phyloP scores from a whole-genome alignment of 2,113 vertebrate genomes.

The Sceloporus tristichus region DNA sequence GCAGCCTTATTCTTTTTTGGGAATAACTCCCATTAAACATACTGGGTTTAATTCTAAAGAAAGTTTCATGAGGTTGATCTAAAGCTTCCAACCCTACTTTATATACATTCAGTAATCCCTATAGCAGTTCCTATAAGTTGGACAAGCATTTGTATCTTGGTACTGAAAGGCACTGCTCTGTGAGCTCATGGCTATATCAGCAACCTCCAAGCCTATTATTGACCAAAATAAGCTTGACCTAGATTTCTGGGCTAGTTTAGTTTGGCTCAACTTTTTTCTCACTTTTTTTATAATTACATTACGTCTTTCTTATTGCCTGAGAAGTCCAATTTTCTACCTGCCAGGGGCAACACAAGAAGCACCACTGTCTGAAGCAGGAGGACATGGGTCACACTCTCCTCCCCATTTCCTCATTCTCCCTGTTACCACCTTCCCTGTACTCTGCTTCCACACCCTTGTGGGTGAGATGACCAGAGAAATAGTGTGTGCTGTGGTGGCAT shows the following conservation, averaged over 20 bases:
- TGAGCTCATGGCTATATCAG: neutral
- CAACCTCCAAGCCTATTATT: no score
- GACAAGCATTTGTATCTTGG: neutral
- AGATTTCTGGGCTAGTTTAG: neutral
- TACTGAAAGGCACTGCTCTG: neutral
- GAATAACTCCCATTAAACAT: neutral
- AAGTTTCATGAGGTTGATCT: neutral
- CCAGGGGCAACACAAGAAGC: no score
- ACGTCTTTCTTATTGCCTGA: no score
- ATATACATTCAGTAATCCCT: neutral
- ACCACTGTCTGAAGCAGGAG: no score
- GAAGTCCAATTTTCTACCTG: no score
- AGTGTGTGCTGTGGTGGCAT: no score
- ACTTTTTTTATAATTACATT: neutral
- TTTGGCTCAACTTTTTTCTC: neutral
- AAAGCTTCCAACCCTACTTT: neutral
- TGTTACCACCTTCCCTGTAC: neutral
- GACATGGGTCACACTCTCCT: neutral
- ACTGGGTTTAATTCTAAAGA: neutral
- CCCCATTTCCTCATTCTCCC: neutral
- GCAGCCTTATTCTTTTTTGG: neutral
- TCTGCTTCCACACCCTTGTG: no score
- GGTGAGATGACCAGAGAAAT: no score
- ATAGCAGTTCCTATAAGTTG: neutral
- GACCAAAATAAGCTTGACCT: neutral